Base-by-base conservation (phyloP, 1,140 invertebrate species). In the Idris sp. region DNA sequence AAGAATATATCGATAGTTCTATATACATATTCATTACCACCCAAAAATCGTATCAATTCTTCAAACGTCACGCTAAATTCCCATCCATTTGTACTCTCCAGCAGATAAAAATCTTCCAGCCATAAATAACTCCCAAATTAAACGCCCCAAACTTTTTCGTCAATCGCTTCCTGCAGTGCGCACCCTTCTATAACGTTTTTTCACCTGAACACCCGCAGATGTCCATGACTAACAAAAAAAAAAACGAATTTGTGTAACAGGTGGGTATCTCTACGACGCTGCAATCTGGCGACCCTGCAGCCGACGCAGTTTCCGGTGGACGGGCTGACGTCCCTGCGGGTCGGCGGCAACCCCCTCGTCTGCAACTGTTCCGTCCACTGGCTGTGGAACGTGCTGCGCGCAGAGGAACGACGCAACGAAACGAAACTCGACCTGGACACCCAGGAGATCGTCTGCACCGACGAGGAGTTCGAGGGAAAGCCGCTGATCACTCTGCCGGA, bases 301-400 rank as follows among this genome's bases (percentile, higher is more conserved):
- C 92, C 93, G 0, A 92, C 92, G 8, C 92, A 94, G 83, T 94
- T 95, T 77, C 94, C 94, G 6, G 89, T 95, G 46, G 93, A 95
- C 81, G 90, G 91, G 44, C 80, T 95, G 58, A 88, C 90, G 75
- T 90, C 89, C 46, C 86, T 95, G 1, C 90, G 91, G 68, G 88
- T 96, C 14, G 92, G 92, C 16, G 93, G 93, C 9, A 96, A 96
- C 87, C 95, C 94, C 0, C 89, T 96, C 36, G 89, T 92, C 46
- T 97, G 95, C 84, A 96, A 96, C 85, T 97, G 95, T 79, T 95
- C 94, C 10, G 83, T 96, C 41, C 88, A 93, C 31, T 97, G 95
- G 95, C 86, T 97, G 2, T 95, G 94, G 94, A 91, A 92, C 74
- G 86, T 95, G 14, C 89, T 90, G 18, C 89, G 89, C 3, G 67